Percentiles rank a stretch among this genome's conserved stretches.
Evolutionary conservation across 2,888 invertebrate genomes (phyloP).

Genomic region (Prenolepis imparis): DNA sequence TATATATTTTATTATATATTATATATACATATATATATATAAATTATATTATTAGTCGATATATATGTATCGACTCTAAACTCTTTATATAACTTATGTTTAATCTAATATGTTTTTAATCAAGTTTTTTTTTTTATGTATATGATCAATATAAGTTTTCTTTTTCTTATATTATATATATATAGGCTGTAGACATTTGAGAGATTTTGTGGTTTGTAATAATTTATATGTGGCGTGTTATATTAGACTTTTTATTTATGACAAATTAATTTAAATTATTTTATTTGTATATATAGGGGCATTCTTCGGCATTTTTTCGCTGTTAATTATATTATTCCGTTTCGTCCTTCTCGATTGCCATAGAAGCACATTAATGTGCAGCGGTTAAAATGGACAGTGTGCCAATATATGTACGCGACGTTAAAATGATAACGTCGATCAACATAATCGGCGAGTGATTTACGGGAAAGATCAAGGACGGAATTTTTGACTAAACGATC

Average conservation of each 20-base stretch:
- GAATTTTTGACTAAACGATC: constrained; percentile 18
- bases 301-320: constrained; percentile 28
- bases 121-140: constrained; percentile 19
- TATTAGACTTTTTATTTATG: constrained; percentile 25
- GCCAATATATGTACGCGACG: constrained; percentile 31
- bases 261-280: constrained; percentile 41
- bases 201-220: constrained; percentile 38
- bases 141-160: constrained; percentile 23
- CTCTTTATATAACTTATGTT: constrained; percentile 14
- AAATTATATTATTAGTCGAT: constrained; percentile 29
- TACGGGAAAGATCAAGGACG: constrained; percentile 25
- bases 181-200: constrained; percentile 28
- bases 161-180: constrained; percentile 16
- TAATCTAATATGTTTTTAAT: constrained; percentile 36
- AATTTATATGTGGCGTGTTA: constrained; percentile 45
- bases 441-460: constrained; percentile 36
- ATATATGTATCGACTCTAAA: constrained; percentile 7
- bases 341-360: constrained; percentile 42
- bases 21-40: constrained; percentile 39
- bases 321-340: constrained; percentile 6
- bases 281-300: constrained; percentile 30
- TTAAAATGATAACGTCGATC: constrained; percentile 33
- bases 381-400: constrained; percentile 40
- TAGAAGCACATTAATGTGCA: constrained; percentile 26
- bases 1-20: constrained; percentile 42